These are phyloP conservation scores for Euura lappo DNA, from an alignment of 1,140 invertebrate species.

Conservation along the genomic window DNA sequence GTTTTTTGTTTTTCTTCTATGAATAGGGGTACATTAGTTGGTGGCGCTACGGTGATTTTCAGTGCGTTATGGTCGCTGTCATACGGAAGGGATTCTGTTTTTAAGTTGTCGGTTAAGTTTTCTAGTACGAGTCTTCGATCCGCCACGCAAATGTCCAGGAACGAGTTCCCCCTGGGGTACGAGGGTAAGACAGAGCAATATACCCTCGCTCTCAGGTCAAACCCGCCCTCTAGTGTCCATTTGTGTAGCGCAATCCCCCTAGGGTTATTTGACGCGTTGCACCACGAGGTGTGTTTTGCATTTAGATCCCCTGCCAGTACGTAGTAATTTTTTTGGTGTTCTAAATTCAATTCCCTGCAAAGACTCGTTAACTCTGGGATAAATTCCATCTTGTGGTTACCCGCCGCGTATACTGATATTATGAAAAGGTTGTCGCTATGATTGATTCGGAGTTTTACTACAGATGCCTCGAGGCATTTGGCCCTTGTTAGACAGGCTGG, in stretches of 20 bases:
- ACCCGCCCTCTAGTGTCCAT: conserved; percentile 23
- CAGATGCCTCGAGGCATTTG: conserved; percentile 16
- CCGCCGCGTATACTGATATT: conserved; percentile 15
- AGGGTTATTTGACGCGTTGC: not conserved
- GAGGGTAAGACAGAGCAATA: conserved; percentile 18
- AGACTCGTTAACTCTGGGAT: not conserved
- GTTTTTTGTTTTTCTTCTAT: not conserved
- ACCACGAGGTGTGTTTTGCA: conserved; percentile 12
- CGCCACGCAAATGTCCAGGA: not conserved
- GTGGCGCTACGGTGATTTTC: conserved; percentile 8
- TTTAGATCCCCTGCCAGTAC: conserved; percentile 23
- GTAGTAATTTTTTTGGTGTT: conserved; percentile 16
- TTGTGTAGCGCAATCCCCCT: conserved; percentile 20
- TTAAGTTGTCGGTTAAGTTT: conserved; percentile 8
- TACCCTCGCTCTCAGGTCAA: conserved; percentile 22
- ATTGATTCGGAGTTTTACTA: conserved; percentile 19
- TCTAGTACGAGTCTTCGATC: conserved; percentile 9
- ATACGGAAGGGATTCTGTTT: not conserved
- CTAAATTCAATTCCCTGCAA: conserved; percentile 13
- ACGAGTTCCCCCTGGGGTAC: not conserved
- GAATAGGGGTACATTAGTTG: not conserved
- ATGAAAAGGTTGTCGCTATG: conserved; percentile 19
- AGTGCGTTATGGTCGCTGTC: conserved; percentile 21
- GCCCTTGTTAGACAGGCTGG: not conserved
- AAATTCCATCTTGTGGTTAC: conserved; percentile 15